Base-by-base conservation (phyloP, 1,140 invertebrate genomes). In the Araneus ventricosus region DNA sequence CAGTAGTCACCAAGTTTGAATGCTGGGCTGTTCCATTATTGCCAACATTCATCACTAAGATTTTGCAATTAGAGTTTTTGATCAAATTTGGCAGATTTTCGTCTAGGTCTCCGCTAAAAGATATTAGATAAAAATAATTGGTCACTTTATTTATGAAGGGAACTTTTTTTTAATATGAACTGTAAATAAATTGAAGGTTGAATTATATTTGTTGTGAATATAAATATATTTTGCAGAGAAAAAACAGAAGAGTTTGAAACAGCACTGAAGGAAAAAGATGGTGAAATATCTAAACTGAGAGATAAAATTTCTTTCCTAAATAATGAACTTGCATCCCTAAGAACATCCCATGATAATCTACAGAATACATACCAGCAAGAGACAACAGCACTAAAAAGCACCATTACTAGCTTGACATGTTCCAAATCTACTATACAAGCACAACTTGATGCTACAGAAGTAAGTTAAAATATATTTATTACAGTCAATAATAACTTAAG, bases 241-340 rank as follows among this genome's bases (percentile, higher is more conserved):
- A 93, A 93, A 45, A 88, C 92, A 14, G 95, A 95, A 79, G 88
- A 94, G 30, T 93, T 95, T 52, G 95, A 95, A 89, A 95, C 94
- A 41, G 95, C 95, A 86, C 52, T 95, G 10, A 59, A 79, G 80
- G 92, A 88, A 88, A 88, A 88, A n/a, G 67, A 80, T n/a, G 45
- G 8, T 30, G 37, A 59, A 34, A 24, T 67, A 2, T 70, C 22
- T 14, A 89, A 63, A 34, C 30, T 88, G n/a, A 89, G 61, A 63
- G 92, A 59, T 59, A 22, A 52, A 27, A 61, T 80, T 63, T 45
- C 57, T 1, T 34, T 22, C 1, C 10, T 91, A 20, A 67, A 24
- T 24, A 30, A n/a, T 41, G 90, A 91, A 63, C 5, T 59, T 30
- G 8, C 89, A 24, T 27, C 57, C 22, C 24, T 92, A 24, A 85